Evolutionary conservation across 2,113 vertebrate genomes (phyloP), one percentile per base, ranked within the genome.

Genomic region (Chionis minor): DNA sequence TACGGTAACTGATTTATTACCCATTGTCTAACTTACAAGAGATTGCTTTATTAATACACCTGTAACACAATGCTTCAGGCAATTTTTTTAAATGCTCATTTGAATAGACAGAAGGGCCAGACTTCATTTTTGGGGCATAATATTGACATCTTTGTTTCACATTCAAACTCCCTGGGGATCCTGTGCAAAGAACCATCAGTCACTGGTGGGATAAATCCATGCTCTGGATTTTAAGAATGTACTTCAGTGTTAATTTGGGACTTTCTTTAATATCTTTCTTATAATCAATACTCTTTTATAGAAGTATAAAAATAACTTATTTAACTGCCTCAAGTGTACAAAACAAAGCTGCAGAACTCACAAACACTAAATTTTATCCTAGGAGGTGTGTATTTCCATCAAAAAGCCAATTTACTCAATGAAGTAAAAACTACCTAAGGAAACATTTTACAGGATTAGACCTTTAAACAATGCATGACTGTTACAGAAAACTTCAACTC

Each of bases 81-180:
- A 91, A 81, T 33, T 91, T 89, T 89, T 77, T 86, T 75, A 84
- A 95, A 81, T 56, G 51, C 63, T 96, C 65, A 96, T 96, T 74
- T 85, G 83, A 95, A 94, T 81, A 96, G 91, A 94, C 56, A 91
- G 80, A 94, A 91, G 42, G 83, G 51, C 72, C 70, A 90, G 61
- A 75, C 44, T 72, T 92, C 49, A 61, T 86, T 94, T 89, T 44
- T 92, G 83, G 59, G 77, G 47, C 44, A 73, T 71, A 78, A 87
- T 92, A 92, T 78, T 95, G 91, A 94, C 75, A 94, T 94, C 77
- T 95, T 92, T 89, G 83, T 96, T 95, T 86, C 88, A 86, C n/a
- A 91, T 62, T 88, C 0, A 0, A 83, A 86, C 56, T 86, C 88
- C 83, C 66, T 47, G 35, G 5, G 3, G 51, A 63, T 51, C 35